Base-by-base conservation (phyloP, 2,797 vertebrate genomes). In the Gymnoscopelus microlampas region DNA sequence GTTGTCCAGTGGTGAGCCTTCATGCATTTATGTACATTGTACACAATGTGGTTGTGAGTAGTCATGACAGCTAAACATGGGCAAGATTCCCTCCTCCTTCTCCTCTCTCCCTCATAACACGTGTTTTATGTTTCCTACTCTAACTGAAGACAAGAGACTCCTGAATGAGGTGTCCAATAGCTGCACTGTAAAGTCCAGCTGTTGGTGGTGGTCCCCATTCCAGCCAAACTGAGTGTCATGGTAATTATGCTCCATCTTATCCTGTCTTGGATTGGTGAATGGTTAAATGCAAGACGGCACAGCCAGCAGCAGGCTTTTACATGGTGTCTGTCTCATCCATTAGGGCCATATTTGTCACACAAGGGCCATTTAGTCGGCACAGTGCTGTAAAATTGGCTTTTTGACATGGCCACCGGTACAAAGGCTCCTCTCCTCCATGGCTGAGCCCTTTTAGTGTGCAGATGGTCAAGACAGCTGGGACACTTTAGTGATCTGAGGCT, bases 401-500 rank as follows among this genome's bases (percentile, higher is more conserved):
- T 92, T 91, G 91, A 92, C 88, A 86, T 86, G 89, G 87, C 91
- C 91, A 93, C 91, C 92, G 92, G 92, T 86, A 93, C 92, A 94
- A 94, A 94, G 91, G 90, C 85, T 58, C 67, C 79, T 78, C 77
- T 87, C 74, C 84, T 82, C 79, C 69, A 60, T 74, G 78, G 76
- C 81, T 83, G 39, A 7, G 74, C 78, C 76, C 88, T 85, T 92
- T 93, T 87, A 71, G 76, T 83, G 90, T 94, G 90, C 94, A 95
- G 94, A 95, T 95, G 94, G 94, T 88, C 90, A 90, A 91, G 92
- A 93, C 94, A 95, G 94, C 93, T 94, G 94, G 94, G 92, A 92
- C 90, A 94, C 91, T 93, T 94, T 92, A 93, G 92, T 87, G 92
- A 93, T 91, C 89, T 91, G 83, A 92, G 86, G 88, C 86, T 88